Evolutionary conservation across 2,797 vertebrate genomes (phyloP).

Genomic region (Xyrichtys novacula): DNA sequence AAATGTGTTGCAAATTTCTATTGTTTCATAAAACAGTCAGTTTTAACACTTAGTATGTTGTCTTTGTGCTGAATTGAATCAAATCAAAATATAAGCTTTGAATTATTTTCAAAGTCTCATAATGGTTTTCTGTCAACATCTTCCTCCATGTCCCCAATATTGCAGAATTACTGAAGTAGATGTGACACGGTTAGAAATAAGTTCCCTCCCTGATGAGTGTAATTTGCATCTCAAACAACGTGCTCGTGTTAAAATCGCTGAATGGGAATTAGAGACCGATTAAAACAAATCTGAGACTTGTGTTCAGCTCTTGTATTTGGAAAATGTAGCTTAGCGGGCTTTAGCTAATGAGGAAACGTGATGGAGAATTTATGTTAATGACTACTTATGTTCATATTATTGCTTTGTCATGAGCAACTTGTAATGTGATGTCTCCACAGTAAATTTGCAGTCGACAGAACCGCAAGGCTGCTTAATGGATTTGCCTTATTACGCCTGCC

Average conservation of each 20-base stretch:
- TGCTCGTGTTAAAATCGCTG: neutral
- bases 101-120: too few relatives aligned
- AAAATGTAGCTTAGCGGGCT: slow-evolving; percentile 17
- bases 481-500: slow-evolving; percentile 6
- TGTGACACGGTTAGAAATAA: neutral
- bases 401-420: slow-evolving; percentile 20
- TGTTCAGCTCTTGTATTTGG: slow-evolving; percentile 20
- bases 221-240: neutral
- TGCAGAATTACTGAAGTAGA: too few relatives aligned
- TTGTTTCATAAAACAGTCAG: too few relatives aligned
- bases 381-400: slow-evolving; percentile 11
- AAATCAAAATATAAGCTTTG: too few relatives aligned
- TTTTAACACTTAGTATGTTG: too few relatives aligned
- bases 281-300: slow-evolving; percentile 26
- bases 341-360: slow-evolving; percentile 23
- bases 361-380: slow-evolving; percentile 17
- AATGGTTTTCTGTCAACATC: too few relatives aligned
- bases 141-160: too few relatives aligned
- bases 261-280: slow-evolving; percentile 9
- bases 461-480: neutral
- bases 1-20: too few relatives aligned
- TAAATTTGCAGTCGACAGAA: slow-evolving; percentile 18
- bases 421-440: neutral
- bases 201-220: neutral
- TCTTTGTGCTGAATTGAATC: too few relatives aligned